These are phyloP conservation scores for Hystrix cristata DNA, from an alignment of 2,113 vertebrate species.

Conservation along the genomic window DNA sequence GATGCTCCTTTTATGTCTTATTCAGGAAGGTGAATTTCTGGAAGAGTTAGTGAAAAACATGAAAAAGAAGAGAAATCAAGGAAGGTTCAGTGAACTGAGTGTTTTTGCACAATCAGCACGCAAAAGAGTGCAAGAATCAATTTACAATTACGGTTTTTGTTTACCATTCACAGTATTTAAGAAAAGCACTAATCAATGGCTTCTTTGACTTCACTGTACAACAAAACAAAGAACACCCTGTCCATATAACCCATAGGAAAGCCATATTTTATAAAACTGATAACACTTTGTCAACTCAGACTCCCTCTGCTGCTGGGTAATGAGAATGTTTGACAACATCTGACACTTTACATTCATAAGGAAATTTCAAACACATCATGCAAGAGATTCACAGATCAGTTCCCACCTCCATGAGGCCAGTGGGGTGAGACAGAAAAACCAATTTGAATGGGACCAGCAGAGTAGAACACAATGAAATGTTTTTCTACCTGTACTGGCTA, in stretches of 20 bases:
- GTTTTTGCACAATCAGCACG: neutral
- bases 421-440: constrained; percentile 83
- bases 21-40: constrained; percentile 26
- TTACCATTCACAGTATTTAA: constrained; percentile 69
- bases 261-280: constrained; percentile 77
- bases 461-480: constrained; percentile 80
- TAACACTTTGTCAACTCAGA: constrained; percentile 79
- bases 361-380: constrained; percentile 87
- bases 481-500: neutral
- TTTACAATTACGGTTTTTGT: neutral
- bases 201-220: constrained; percentile 53
- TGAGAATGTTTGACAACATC: constrained; percentile 84
- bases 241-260: constrained; percentile 82
- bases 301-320: constrained; percentile 85
- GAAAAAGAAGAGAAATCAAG: neutral
- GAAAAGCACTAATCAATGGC: constrained; percentile 53
- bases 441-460: constrained; percentile 77
- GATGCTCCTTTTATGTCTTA: constrained; percentile 25
- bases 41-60: neutral
- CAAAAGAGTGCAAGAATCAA: neutral
- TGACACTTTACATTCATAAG: constrained; percentile 85
- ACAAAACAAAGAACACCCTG: constrained; percentile 68
- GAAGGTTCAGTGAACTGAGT: neutral
- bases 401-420: constrained; percentile 82
- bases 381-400: constrained; percentile 87